Evolutionary conservation across 2,797 vertebrate genomes (phyloP).

Genomic region (Pipistrellus pygmaeus): DNA sequence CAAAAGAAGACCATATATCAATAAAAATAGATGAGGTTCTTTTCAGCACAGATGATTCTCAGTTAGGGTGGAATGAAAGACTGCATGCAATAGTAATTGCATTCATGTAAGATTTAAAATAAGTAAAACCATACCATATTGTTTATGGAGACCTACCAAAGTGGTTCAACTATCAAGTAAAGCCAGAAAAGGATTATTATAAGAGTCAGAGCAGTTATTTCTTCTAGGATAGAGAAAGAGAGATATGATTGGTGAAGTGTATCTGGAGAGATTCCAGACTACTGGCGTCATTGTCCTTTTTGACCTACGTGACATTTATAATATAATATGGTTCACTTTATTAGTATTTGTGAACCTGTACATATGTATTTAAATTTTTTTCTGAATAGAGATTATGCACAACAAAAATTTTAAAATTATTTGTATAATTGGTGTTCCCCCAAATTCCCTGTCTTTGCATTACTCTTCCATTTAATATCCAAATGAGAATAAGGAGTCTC

Average conservation of each 20-base stretch:
- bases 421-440: background rate
- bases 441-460: background rate
- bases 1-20: background rate
- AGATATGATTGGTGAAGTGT: background rate
- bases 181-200: background rate
- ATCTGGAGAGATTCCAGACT: background rate
- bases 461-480: background rate
- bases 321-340: background rate
- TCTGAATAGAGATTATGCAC: background rate
- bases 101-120: background rate
- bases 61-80: background rate
- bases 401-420: background rate
- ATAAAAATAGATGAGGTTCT: conserved; percentile 12
- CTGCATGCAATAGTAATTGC: background rate
- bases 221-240: background rate
- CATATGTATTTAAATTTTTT: background rate
- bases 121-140: conserved; percentile 4
- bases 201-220: background rate
- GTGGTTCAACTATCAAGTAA: background rate
- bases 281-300: background rate
- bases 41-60: background rate
- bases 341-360: background rate
- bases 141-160: background rate
- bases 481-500: background rate
- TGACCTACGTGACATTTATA: background rate